These are phyloP conservation scores for Dinothrombium tinctorium DNA, from an alignment of 1,140 invertebrate genomes.

Conservation along the genomic window DNA sequence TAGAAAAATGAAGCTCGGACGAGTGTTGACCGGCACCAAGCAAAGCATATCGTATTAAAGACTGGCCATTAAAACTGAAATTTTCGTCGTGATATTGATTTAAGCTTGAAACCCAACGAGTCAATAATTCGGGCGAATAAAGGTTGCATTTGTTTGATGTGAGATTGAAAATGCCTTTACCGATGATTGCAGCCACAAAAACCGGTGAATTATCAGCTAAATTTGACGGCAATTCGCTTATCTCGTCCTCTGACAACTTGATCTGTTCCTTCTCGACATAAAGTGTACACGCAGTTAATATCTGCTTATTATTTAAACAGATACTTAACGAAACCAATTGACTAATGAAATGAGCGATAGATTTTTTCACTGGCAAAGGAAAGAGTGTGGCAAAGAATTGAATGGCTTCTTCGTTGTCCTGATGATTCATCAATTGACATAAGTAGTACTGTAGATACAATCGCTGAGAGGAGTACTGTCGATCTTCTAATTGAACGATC, in stretches of 20 bases:
- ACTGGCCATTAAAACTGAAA: conserved; percentile 1
- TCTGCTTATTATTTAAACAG: conserved; percentile 1
- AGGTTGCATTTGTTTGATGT: neutral
- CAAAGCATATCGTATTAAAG: conserved; percentile 1
- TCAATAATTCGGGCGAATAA: neutral
- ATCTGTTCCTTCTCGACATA: conserved; percentile 4
- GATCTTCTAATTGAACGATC: conserved; percentile 1
- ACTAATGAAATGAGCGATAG: neutral
- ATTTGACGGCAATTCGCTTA: neutral
- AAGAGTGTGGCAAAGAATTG: neutral
- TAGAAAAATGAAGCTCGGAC: neutral
- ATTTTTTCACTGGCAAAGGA: neutral
- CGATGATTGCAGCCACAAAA: conserved; percentile 1
- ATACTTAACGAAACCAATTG: conserved; percentile 4
- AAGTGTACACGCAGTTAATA: neutral
- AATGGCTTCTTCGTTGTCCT: neutral
- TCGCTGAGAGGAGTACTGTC: neutral
- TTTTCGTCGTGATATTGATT: neutral
- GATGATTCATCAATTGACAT: neutral
- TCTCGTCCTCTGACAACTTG: neutral
- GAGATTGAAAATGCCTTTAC: conserved; percentile 1
- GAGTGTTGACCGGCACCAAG: neutral
- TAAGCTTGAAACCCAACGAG: neutral
- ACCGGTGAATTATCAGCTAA: neutral
- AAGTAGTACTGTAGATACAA: neutral